Evolutionary conservation across 2,797 vertebrate species (phyloP), one percentile per base, ranked within the genome.

Genomic region (Neopelma chrysocephalum): DNA sequence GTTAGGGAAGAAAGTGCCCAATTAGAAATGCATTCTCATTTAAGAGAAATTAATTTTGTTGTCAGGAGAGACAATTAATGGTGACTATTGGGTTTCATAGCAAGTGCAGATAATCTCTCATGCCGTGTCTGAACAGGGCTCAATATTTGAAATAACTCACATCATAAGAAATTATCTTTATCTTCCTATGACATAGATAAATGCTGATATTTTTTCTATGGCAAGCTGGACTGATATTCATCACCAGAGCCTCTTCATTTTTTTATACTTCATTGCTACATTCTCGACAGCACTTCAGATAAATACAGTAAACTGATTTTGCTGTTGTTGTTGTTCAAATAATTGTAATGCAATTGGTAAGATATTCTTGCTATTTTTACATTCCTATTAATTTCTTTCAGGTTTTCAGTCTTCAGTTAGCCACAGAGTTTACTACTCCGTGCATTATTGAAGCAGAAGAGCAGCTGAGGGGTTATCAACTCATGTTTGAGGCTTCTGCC

Each of bases 1-100:
- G 86, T 89, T 92, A 81, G 78, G 50, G 47, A 96, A 92, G 72
- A 94, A 83, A 89, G 45, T 84, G 71, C 60, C 81, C 86, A 87
- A 95, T 94, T 93, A 94, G 86, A 91, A 97, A 90, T 70, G 51
- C 48, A 31, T 89, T 93, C 56, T 64, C 80, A 54, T 94, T 90
- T 94, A 82, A 91, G 79, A 91, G 48, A 89, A 89, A 95, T 91
- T 90, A 92, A 90, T 96, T 94, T 80, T 92, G 47, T 77, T 94
- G 86, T 88, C 91, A 91, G 88, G 83, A 72, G 25, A 93, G 68
- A 85, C 36, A 93, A 47, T 72, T 94, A 91, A 87, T 87, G 14
- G 31, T 2, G 7, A 34, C 57, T 84, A 18, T 22, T 36, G 29
- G 36, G 64, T 80, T 79, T 93, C 90, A 50, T 75, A 71, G 53